A percentile compares a stretch with the other conserved stretches of the same genome.
These are phyloP conservation scores for Pagetopsis macropterus DNA, from an alignment of 2,797 vertebrate genomes.

Conservation along the genomic window DNA sequence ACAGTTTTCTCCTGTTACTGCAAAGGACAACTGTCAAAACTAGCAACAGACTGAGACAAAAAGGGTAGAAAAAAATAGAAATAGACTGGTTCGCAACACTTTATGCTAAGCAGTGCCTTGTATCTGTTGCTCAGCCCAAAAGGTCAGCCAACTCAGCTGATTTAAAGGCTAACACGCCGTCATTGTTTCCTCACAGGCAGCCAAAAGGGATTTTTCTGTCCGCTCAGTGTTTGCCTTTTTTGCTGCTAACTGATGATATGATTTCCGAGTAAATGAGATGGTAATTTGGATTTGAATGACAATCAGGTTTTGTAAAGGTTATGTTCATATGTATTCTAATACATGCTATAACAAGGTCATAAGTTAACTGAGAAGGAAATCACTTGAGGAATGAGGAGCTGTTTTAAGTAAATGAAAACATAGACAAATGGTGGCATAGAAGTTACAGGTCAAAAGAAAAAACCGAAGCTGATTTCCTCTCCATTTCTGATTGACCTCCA, in stretches of 20 bases:
- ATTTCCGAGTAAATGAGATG: constrained; percentile 1
- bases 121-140: constrained; percentile 55
- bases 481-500: constrained; percentile 15
- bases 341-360: background rate
- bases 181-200: constrained; percentile 47
- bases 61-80: constrained; percentile 4
- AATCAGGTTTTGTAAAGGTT: background rate
- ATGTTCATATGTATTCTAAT: background rate
- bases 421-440: background rate
- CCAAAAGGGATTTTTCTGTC: constrained; percentile 44
- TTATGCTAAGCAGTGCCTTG: constrained; percentile 54
- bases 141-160: constrained; percentile 71
- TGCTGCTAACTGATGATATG: constrained; percentile 5
- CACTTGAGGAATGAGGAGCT: background rate
- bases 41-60: constrained; percentile 16
- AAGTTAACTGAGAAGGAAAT: background rate
- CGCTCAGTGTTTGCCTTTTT: constrained; percentile 23
- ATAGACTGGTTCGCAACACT: constrained; percentile 40
- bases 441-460: constrained; percentile 14
- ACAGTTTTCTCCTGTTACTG: constrained; percentile 18
- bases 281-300: background rate
- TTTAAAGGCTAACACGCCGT: constrained; percentile 65
- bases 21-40: constrained; percentile 35
- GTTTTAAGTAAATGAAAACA: constrained; percentile 1
- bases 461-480: background rate